Percentiles rank a stretch among this genome's conserved stretches.
phyloP scores from a whole-genome alignment of 2,888 invertebrate species.

The Pilophorus perplexus region DNA sequence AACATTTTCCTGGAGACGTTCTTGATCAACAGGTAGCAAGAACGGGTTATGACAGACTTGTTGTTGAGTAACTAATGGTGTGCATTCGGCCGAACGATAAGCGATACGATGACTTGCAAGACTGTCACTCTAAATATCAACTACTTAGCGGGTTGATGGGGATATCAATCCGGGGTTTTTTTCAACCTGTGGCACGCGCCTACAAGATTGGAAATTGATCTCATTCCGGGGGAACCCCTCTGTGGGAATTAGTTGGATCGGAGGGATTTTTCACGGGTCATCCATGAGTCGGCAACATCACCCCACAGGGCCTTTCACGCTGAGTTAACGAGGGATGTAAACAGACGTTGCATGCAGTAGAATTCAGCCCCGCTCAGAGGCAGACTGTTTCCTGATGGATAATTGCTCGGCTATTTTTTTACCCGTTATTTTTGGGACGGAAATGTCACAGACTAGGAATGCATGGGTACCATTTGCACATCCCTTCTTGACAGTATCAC shows the following conservation, averaged over 20 bases:
- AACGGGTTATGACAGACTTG: conserved; percentile 8
- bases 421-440: too few relatives aligned
- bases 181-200: conserved; percentile 21
- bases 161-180: conserved; percentile 22
- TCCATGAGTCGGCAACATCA: conserved; percentile 1
- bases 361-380: conserved; percentile 9
- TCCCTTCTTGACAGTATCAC: too few relatives aligned
- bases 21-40: conserved; percentile 7
- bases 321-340: conserved; percentile 22
- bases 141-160: conserved; percentile 10
- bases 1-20: too few relatives aligned
- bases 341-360: conserved; percentile 20
- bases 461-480: too few relatives aligned
- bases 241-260: conserved; percentile 7
- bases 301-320: conserved; percentile 3
- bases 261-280: conserved; percentile 25
- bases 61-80: conserved; percentile 10
- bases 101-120: conserved; percentile 12
- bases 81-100: background rate
- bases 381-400: conserved; percentile 4
- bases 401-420: background rate
- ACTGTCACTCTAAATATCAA: conserved; percentile 9
- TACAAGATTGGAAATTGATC: background rate
- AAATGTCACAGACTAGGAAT: too few relatives aligned
- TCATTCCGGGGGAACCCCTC: background rate